Conservation (phyloP, 1,140 invertebrate genomes). For the Lasioglossum albipes region DNA sequence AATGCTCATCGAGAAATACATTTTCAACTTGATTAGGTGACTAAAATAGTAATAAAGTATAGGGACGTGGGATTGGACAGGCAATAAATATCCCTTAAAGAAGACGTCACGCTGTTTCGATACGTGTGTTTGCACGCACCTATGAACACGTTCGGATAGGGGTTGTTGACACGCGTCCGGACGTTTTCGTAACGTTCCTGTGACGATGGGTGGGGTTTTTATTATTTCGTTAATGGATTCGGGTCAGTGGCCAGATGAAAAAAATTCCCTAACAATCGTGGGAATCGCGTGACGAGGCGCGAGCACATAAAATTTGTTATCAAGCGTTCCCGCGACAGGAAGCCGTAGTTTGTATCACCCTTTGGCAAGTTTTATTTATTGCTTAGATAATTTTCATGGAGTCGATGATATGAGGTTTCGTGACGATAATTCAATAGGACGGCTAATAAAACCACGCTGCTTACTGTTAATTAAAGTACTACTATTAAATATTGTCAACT, state of each 20-base stretch:
- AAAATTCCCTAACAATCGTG: slow-evolving; percentile 40
- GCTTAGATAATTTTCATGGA: background rate
- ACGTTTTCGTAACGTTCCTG: slow-evolving; percentile 19
- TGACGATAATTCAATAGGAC: background rate
- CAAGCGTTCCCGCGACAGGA: slow-evolving; percentile 9
- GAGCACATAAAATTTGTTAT: slow-evolving; percentile 47
- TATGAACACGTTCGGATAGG: slow-evolving; percentile 7
- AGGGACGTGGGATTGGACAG: background rate
- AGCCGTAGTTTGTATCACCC: background rate
- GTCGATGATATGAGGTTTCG: background rate
- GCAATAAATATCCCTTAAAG: slow-evolving; percentile 10
- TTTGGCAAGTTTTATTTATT: slow-evolving; percentile 20
- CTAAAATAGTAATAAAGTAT: background rate
- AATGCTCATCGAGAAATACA: no score
- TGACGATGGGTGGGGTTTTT: slow-evolving; percentile 41
- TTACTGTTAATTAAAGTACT: background rate
- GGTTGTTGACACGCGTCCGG: slow-evolving; percentile 25
- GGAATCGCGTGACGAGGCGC: slow-evolving; percentile 38
- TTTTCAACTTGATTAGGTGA: slow-evolving; percentile 8
- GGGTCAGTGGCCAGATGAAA: slow-evolving; percentile 20
- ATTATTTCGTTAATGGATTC: slow-evolving; percentile 53
- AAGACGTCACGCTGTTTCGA: background rate
- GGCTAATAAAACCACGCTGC: background rate
- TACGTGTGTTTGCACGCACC: slow-evolving; percentile 11
- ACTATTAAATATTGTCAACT: background rate